Conservation (phyloP, 2,888 invertebrate genomes). For the Drosophila fulvimacula region DNA sequence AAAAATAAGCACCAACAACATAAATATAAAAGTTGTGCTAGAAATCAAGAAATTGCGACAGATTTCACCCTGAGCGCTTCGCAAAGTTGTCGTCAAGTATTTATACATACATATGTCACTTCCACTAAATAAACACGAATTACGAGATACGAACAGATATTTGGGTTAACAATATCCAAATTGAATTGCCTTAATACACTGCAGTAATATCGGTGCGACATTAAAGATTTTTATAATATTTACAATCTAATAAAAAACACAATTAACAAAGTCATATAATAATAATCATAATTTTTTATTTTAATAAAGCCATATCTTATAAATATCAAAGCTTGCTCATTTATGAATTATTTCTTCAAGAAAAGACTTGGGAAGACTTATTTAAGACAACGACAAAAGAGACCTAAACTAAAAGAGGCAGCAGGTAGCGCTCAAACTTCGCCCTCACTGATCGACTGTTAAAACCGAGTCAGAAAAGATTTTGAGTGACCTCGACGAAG, state of each 20-base stretch:
- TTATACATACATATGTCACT: slow-evolving; percentile 42
- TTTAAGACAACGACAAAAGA: too few relatives aligned
- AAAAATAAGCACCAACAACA: slow-evolving; percentile 14
- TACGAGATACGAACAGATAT: slow-evolving; percentile 16
- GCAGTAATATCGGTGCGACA: neutral
- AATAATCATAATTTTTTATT: too few relatives aligned
- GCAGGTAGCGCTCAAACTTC: too few relatives aligned
- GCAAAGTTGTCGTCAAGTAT: slow-evolving; percentile 48
- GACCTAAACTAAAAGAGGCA: too few relatives aligned
- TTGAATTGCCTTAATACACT: slow-evolving; percentile 17
- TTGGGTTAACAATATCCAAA: slow-evolving; percentile 5
- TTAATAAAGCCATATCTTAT: too few relatives aligned
- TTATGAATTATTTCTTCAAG: too few relatives aligned
- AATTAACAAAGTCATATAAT: neutral
- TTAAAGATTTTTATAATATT: neutral
- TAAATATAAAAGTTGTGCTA: slow-evolving; percentile 4
- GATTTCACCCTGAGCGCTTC: slow-evolving; percentile 40
- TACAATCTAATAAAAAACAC: neutral
- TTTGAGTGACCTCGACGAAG: too few relatives aligned
- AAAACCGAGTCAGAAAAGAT: too few relatives aligned
- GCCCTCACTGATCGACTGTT: too few relatives aligned
- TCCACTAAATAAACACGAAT: slow-evolving; percentile 55
- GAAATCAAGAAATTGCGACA: slow-evolving; percentile 33
- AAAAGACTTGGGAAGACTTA: too few relatives aligned
- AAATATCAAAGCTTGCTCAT: too few relatives aligned